Conservation (phyloP, 2,888 invertebrate species). For the Leucoma salicis region DNA sequence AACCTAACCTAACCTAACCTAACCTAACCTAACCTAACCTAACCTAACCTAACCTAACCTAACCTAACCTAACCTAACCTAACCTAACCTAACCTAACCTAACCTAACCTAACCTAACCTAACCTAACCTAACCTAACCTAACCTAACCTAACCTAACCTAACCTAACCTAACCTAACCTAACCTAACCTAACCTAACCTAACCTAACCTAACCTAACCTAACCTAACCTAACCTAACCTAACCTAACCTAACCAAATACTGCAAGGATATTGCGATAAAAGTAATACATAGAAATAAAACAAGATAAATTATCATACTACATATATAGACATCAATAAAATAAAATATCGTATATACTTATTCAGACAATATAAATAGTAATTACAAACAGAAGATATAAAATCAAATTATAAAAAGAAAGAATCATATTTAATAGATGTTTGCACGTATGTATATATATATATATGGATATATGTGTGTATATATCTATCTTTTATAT, state of each 20-base stretch:
- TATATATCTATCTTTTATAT: too few relatives aligned
- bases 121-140: conserved; percentile 18
- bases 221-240: conserved; percentile 6
- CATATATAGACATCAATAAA: too few relatives aligned
- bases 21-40: background rate
- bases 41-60: background rate
- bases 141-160: conserved; percentile 19
- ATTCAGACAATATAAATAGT: too few relatives aligned
- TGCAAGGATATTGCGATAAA: too few relatives aligned
- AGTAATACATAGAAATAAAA: too few relatives aligned
- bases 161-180: conserved; percentile 10
- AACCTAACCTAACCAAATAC: conserved; percentile 1
- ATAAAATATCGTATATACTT: too few relatives aligned
- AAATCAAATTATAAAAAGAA: too few relatives aligned
- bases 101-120: conserved; percentile 17
- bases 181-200: conserved; percentile 12
- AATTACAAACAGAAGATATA: too few relatives aligned
- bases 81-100: conserved; percentile 11
- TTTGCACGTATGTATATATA: too few relatives aligned
- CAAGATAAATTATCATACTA: too few relatives aligned
- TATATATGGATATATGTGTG: too few relatives aligned
- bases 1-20: conserved; percentile 9
- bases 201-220: conserved; percentile 9
- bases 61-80: conserved; percentile 6
- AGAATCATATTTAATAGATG: too few relatives aligned